Base-by-base conservation (phyloP, 92 coral and sea anemone species). In the Porites rus region DNA sequence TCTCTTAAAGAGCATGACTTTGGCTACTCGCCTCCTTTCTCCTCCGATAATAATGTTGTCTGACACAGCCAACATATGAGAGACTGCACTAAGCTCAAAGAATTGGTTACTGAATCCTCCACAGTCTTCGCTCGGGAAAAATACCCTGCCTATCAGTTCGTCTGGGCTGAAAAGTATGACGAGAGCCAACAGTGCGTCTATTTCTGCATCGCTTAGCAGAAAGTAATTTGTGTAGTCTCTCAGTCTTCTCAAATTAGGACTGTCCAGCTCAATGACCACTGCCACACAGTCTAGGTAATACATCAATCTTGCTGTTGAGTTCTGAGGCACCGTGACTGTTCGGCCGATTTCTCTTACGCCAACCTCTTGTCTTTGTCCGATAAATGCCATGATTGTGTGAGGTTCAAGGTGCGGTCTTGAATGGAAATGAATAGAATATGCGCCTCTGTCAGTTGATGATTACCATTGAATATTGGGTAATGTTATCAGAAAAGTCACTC, bases 41-140 rank as follows among this genome's bases (percentile, higher is more conserved):
- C 88, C 88, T 51, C 88, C 88, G 66, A 84, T 84, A 81, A 84
- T 24, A 46, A 84, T 28, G 62, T 78, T 74, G 71, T 84, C 88
- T 63, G 88, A 18, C 59, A 72, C 77, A 20, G 77, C 77, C 77
- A 72, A 50, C 46, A 76, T 56, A 50, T 74, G 73, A 12, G 89
- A 79, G 22, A 85, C 89, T 6, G 89, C 89, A 38, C 83, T 76
- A 50, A 85, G 54, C 84, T 85, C 78, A 20, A 9, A 77, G 71
- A 85, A 85, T 31, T 10, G 24, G 52, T 85, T 85, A 6, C 2
- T n/a, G 24, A 60, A 31, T n/a, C 75, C 75, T 0, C 89, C 89
- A 20, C 89, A 85, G 71, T 51, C 77, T 77, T 85, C 89, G 38
- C 67, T 68, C 69, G 31, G 69, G 22, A 85, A 85, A 28, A 85